phyloP scores from a whole-genome alignment of 2,113 vertebrate species.

The Urocitellus parryii region DNA sequence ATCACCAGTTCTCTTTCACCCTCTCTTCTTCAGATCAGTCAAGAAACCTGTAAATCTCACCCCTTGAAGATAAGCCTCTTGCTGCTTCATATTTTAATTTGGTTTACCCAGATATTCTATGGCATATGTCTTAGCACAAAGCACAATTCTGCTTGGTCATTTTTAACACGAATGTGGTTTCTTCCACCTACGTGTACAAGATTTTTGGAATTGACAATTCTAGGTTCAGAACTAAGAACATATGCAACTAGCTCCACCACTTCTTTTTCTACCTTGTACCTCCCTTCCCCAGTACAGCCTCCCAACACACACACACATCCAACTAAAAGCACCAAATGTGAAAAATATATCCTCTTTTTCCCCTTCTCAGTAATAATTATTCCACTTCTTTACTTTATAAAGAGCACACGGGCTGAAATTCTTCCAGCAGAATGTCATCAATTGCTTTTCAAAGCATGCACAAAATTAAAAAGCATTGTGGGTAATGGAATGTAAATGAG shows the following conservation, averaged over 20 bases:
- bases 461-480: conserved; percentile 46
- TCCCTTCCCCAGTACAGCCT: background rate
- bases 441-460: conserved; percentile 56
- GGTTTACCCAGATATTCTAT: background rate
- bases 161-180: background rate
- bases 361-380: background rate
- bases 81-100: background rate
- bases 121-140: background rate
- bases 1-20: background rate
- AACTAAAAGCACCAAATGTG: conserved; percentile 14
- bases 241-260: background rate
- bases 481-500: conserved; percentile 58
- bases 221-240: background rate
- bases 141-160: background rate
- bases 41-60: background rate
- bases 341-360: background rate
- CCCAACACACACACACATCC: background rate
- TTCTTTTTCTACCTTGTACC: background rate
- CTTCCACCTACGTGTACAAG: background rate
- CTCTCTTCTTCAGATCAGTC: background rate
- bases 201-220: background rate
- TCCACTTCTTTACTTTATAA: conserved; percentile 21
- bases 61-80: background rate
- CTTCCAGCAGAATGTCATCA: conserved; percentile 50
- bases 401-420: background rate